Conservation (phyloP, 2,113 vertebrate genomes). For the Centrocercus urophasianus region DNA sequence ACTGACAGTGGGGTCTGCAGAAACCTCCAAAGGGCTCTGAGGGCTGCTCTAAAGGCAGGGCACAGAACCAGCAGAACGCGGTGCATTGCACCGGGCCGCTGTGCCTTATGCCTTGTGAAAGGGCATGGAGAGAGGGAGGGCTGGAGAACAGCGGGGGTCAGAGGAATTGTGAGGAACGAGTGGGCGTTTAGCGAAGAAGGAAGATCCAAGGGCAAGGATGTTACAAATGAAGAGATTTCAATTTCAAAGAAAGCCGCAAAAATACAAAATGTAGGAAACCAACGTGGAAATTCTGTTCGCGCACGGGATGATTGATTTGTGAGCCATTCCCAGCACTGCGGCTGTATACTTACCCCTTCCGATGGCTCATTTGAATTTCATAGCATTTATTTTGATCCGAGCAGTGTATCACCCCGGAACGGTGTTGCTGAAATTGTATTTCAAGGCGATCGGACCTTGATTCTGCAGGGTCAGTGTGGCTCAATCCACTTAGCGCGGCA, state of each 20-base stretch:
- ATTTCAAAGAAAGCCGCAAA: conserved; percentile 53
- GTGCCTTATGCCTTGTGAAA: background rate
- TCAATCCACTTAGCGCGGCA: background rate
- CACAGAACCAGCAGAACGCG: background rate
- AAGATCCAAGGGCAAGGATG: conserved; percentile 29
- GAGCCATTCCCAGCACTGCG: conserved; percentile 16
- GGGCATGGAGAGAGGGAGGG: background rate
- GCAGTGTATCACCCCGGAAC: background rate
- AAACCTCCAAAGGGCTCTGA: background rate
- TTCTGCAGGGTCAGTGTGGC: background rate
- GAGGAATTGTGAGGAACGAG: conserved; percentile 41
- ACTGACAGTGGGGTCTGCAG: background rate
- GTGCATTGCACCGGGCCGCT: background rate
- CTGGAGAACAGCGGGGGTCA: conserved; percentile 35
- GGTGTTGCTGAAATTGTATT: background rate
- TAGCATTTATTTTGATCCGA: conserved; percentile 13
- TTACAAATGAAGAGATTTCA: conserved; percentile 32
- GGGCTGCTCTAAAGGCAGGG: fast-evolving
- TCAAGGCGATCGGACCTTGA: background rate
- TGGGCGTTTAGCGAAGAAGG: conserved; percentile 35
- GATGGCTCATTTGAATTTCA: conserved; percentile 53
- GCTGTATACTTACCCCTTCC: conserved; percentile 5
- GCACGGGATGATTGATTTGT: conserved; percentile 64
- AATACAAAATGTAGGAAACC: conserved; percentile 60
- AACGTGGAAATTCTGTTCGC: conserved; percentile 56